Percentiles rank a stretch among this genome's conserved stretches.
Conservation (phyloP, 2,888 invertebrate species). For the Polymixis lichenea region DNA sequence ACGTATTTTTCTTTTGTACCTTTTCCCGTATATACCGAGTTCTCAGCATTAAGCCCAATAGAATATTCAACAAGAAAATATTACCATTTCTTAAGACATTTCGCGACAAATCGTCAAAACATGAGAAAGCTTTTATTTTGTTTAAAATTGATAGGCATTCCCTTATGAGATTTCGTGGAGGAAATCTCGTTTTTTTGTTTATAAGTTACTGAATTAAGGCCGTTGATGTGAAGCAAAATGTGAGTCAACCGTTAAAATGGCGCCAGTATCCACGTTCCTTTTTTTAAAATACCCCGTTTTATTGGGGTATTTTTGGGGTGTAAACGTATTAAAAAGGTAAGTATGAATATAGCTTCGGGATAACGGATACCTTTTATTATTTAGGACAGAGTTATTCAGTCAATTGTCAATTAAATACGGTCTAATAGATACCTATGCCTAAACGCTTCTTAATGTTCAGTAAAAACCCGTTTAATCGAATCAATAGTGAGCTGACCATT, state of each 20-base stretch:
- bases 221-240: constrained; percentile 22
- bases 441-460: background rate
- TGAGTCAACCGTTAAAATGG: constrained; percentile 37
- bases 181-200: constrained; percentile 32
- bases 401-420: background rate
- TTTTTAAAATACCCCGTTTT: constrained; percentile 27
- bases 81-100: constrained; percentile 58
- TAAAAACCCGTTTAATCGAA: background rate
- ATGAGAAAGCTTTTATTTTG: constrained; percentile 64
- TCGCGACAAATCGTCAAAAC: constrained; percentile 54
- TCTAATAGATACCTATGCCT: background rate
- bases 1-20: constrained; percentile 30
- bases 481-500: background rate
- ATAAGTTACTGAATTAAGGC: constrained; percentile 24
- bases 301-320: constrained; percentile 3
- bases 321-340: constrained; percentile 1
- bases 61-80: constrained; percentile 63
- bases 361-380: background rate
- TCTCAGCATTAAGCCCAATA: constrained; percentile 41
- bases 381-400: background rate
- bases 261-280: background rate
- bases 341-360: background rate
- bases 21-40: background rate
- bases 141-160: constrained; percentile 58
- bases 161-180: constrained; percentile 35